Base-by-base conservation (phyloP, 2,113 vertebrate species). In the Xiphorhynchus elegans region DNA sequence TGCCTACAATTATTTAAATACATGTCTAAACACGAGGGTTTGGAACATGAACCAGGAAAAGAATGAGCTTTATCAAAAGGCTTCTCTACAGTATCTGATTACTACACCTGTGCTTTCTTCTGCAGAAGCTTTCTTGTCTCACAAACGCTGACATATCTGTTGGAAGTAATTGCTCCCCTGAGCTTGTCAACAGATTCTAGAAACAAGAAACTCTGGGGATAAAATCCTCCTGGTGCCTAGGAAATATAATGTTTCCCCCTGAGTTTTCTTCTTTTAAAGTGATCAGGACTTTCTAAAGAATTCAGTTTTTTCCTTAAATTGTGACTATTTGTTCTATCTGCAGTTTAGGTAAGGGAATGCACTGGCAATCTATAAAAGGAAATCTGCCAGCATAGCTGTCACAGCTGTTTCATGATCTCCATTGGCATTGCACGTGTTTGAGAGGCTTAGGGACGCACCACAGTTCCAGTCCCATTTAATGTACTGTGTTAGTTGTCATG, bases 161-260 rank as follows among this genome's bases (percentile, higher is more conserved):
- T 77, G 81, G 74, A 84, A 89, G 66, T 59, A 94, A 93, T 92
- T 89, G 53, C 63, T 89, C 70, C 67, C 78, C 70, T 92, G 89
- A 95, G 90, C 76, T 89, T 96, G 93, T 88, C 84, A 70, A 50
- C 53, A 64, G 13, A 52, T 69, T 94, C 87, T 63, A 80, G 69
- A 86, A 95, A 73, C 21, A 77, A 52, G 90, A 76, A 62, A 37
- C 58, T 93, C 63, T 90, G 52, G 70, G 67, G 94, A 90, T 73
- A 29, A 14, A 89, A 44, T 72, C 28, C 64, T 75, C 66, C 46
- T 56, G 55, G 35, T 90, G 19, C 13, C n/a, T 89, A 40, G 69
- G 50, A 88, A 90, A 89, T 20, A 70, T 81, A 82, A 44, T 20
- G 1, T 70, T 89, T 86, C 52, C 37, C 47, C 59, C 24, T 50